Evolutionary conservation across 2,113 vertebrate genomes (phyloP).

Genomic region (Burhinus oedicnemus): DNA sequence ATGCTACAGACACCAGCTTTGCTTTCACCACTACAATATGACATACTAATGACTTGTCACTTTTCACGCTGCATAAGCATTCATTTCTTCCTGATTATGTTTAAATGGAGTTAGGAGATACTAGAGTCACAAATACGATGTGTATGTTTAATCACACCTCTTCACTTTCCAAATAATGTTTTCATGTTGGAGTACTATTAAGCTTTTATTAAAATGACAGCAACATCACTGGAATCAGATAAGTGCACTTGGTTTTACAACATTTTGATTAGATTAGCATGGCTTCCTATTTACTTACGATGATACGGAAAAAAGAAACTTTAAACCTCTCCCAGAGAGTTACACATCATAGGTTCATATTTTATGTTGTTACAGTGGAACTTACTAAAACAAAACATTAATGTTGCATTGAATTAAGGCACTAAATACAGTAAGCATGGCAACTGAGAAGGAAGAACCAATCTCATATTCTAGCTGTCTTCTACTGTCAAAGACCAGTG

Average conservation of each 20-base stretch:
- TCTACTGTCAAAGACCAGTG: not conserved
- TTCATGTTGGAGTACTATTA: slow-evolving; percentile 38
- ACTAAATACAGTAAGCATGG: not conserved
- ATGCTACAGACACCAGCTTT: not conserved
- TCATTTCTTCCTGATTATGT: not conserved
- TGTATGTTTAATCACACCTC: not conserved
- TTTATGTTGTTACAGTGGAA: not conserved
- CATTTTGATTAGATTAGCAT: slow-evolving; percentile 33
- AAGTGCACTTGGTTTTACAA: slow-evolving; percentile 17
- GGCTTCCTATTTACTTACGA: slow-evolving; percentile 13
- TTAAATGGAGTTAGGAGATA: slow-evolving; percentile 16
- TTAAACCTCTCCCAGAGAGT: not conserved
- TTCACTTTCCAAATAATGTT: slow-evolving; percentile 36
- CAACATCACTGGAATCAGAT: not conserved
- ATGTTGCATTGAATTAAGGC: not conserved
- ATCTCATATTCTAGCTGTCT: not conserved
- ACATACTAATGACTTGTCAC: not conserved
- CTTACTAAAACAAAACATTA: not conserved
- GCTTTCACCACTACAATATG: not conserved
- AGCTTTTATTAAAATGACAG: slow-evolving; percentile 54
- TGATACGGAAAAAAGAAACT: not conserved
- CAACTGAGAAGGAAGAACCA: not conserved
- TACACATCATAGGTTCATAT: not conserved
- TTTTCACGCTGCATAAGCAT: not conserved
- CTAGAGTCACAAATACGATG: slow-evolving; percentile 7